Base-by-base conservation (phyloP, 2,888 invertebrate species). In the Melanargia galathea region DNA sequence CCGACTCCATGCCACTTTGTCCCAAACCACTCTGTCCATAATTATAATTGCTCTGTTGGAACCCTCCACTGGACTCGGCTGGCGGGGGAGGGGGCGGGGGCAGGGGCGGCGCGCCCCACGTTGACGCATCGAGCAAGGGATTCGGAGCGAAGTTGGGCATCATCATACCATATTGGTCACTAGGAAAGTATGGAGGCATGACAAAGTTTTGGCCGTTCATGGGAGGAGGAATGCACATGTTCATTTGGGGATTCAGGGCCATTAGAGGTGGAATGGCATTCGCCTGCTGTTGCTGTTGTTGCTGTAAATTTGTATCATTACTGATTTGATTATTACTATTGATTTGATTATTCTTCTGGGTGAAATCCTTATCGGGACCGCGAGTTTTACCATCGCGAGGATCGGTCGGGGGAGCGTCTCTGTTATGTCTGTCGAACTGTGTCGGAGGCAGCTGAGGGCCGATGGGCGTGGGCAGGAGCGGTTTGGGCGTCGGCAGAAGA, bases 81-180 rank as follows among this genome's bases (percentile, higher is more conserved):
- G 83, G 74, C 35, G 86, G 84, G 60, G 87, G 86, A 11, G 89
- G 87, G 33, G 90, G 90, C 0, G 86, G 87, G 2, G 90, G 90
- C 8, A 89, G 89, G n/a, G 77, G 78, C 26, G 77, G 75, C 16
- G 84, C 86, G 51, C 82, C 72, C 88, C 89, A 88, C 38, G 80
- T 77, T 16, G 81, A 80, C 48, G 79, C 73, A 24, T 79, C 68
- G 11, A 82, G 73, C 82, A 86, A 78, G 1, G 72, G 49, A 58
- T 57, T 66, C 24, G 60, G 64, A 80, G 83, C 75, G 54, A 66
- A 71, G 45, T 58, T 62, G 20, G 83, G 79, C 78, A 90, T 78
- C 84, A 90, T 85, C 85, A 90, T 85, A 63, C 87, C 83, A 67
- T 86, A 90, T 64, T 87, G 90, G 43, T 89, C 90, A 26, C 84